Evolutionary conservation across 1,140 invertebrate genomes (phyloP), one percentile per base, ranked within the genome.

Genomic region (Hermatobates lingyangjiaoensis): DNA sequence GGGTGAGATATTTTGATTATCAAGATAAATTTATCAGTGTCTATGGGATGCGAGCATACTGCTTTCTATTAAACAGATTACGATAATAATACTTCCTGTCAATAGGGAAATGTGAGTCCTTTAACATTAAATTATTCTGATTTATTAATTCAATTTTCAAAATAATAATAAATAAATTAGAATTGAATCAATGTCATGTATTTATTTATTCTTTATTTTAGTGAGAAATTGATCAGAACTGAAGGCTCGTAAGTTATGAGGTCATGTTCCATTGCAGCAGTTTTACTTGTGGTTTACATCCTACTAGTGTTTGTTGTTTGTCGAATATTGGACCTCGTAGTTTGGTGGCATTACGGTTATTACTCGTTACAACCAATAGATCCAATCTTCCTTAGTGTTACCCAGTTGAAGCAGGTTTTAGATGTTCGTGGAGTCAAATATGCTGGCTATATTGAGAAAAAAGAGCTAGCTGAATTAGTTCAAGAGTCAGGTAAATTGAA

Each of bases 361-460:
- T 44, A 57, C 23, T 55, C 59, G 12, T 57, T 49, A 30, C 50
- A 58, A 38, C 30, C 70, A 27, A 62, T 72, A 21, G 68, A 72
- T 60, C 70, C 70, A 0, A 61, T 72, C 24, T 25, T 68, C 1
- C 58, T 73, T 14, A 71, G 69, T 55, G 71, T 73, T 3, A 58
- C 64, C 23, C 68, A 71, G 52, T 57, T 74, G 30, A 74, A 73
- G 53, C 61, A 65, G 2, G 54, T 73, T 18, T 56, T 74, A 14
- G 70, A 73, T 50, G 65, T 64, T 30, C 56, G 72, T 58, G 72
- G 72, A 4, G 63, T 74, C 14, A 69, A 65, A 49, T 72, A 71
- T 61, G 64, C 64, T 27, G 68, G 66, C 25, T 63, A 68, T 42
- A 58, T 73, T 5, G 72, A 74, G 53, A 73, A 73, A 56, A 56